Percentiles rank a stretch among this genome's conserved stretches.
phyloP scores from a whole-genome alignment of 2,113 vertebrate genomes.

The Spermophilus dauricus region DNA sequence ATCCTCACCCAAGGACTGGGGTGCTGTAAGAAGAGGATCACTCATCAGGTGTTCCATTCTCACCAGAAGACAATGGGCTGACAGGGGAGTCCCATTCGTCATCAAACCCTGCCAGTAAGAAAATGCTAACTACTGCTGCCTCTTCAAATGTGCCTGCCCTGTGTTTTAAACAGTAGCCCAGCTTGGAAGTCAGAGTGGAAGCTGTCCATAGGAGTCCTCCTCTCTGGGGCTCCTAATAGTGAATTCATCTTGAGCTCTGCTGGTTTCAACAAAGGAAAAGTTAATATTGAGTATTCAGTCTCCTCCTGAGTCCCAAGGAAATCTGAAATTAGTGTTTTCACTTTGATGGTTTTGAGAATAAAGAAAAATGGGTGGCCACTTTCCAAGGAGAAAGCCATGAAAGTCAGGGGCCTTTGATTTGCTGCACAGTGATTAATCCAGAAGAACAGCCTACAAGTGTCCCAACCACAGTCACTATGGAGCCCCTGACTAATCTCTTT shows the following conservation, averaged over 20 bases:
- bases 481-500: not conserved
- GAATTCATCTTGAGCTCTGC: not conserved
- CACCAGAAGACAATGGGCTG: not conserved
- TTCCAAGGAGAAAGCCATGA: not conserved
- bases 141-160: not conserved
- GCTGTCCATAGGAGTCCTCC: not conserved
- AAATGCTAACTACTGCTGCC: not conserved
- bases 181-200: slow-evolving; percentile 9
- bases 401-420: not conserved
- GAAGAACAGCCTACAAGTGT: not conserved
- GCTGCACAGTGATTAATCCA: not conserved
- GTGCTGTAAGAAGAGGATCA: not conserved
- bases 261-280: slow-evolving; percentile 33
- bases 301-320: not conserved
- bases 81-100: not conserved
- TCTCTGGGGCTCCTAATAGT: not conserved
- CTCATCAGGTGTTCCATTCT: not conserved
- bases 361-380: not conserved
- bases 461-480: not conserved
- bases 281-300: not conserved
- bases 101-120: not conserved
- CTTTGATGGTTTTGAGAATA: not conserved
- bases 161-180: slow-evolving; percentile 1
- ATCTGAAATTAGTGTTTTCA: not conserved
- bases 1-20: not conserved